Base-by-base conservation (phyloP, 2,113 vertebrate species). In the Crotalus viridis region DNA sequence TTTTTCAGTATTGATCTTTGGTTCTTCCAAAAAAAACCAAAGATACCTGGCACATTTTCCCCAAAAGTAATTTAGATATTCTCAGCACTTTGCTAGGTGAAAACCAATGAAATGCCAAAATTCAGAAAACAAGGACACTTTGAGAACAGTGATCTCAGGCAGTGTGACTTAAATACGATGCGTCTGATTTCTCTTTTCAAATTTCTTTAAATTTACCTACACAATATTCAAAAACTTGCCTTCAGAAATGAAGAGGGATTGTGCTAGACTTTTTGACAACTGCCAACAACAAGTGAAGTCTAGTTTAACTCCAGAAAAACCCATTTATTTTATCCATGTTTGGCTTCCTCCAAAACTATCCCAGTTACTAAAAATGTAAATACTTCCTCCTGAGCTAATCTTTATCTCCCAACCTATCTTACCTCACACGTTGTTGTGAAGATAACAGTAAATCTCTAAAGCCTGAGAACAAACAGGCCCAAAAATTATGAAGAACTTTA, bases 391-490 rank as follows among this genome's bases (percentile, higher is more conserved):
- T 39, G 26, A 91, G 56, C 91, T 87, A 87, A 59, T 22, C 5
- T 2, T 51, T 69, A 88, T 54, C 91, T 69, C 48, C 52, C n/a
- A 64, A 51, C 1, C n/a, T 55, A 64, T 88, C 86, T 92, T 92
- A 92, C 91, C 57, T 69, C 91, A 92, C 91, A 92, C 21, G 48
- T 88, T 85, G 90, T 56, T 88, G 59, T 55, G 46, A 92, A 61
- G 48, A 88, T 51, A 69, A 54, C 33, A 52, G 39, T 64, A 88
- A 91, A 55, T 54, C 46, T 88, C 46, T 88, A 69, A 10, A 43
- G 85, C 48, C 57, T 88, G 56, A 69, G 86, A 92, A 92, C 91
- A 92, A 92, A 92, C 91, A 69, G 91, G 86, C 86, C 48, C 88
- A 69, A 91, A 56, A 91, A 88, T 88, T 88, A 54, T 89, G 74